Conservation (phyloP, 2,113 vertebrate species). For the Sus scrofa region T2T-Sscrofa CM000826.6:21924501-21925000, state of each 20-base stretch:
- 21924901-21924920: background rate
- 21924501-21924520: background rate
- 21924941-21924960: background rate
- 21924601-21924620: background rate
- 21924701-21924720: background rate
- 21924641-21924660: background rate
- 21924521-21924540: background rate
- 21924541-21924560: background rate
- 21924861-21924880: background rate
- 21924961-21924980: background rate
- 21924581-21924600: background rate
- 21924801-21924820: background rate
- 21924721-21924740: background rate
- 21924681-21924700: background rate
- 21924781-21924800: background rate
- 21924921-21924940: background rate
- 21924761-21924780: background rate
- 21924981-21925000: background rate
- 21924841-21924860: background rate
- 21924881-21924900: too few relatives aligned
- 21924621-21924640: background rate
- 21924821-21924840: background rate
- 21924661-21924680: background rate
- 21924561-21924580: background rate
- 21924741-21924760: background rate